Base-by-base conservation (phyloP, 2,888 invertebrate species). In the Invenusta paracnida region DNA sequence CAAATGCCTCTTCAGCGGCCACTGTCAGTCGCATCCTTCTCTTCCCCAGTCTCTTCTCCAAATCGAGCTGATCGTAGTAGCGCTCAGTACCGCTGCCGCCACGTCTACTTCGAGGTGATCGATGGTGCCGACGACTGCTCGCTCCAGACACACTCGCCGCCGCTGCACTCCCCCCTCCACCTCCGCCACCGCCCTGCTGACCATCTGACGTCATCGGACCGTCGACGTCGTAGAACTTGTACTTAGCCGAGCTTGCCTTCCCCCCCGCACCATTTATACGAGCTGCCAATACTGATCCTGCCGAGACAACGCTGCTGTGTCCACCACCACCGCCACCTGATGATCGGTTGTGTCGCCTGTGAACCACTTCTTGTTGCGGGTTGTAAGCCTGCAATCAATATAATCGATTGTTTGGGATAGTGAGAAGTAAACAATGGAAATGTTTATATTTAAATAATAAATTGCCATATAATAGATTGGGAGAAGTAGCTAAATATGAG, bases 41-140 rank as follows among this genome's bases (percentile, higher is more conserved):
- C 91, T 97, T 97, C 89, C 95, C 94, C 86, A 97, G 96, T 86
- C 96, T 93, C 0, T 96, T 93, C 90, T 96, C 96, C 89, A 96
- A 96, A 92, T 97, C 97, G 89, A 96, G 95, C 92, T 98, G 97
- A 91, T 97, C 97, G 92, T 97, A 96, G 92, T 97, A 96, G 31
- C 96, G 67, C 29, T 82, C 87, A 48, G 31, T 27, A n/a, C n/a
- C n/a, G n/a, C n/a, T n/a, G 13, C 85, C 82, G 1, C 82, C 82
- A 83, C 89, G 89, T 94, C 93, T n/a, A 17, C 25, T 5, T 1
- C 81, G 29, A 23, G 29, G 82, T 23, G 27, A 83, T 29, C 30
- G 79, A 87, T 88, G 82, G 88, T 87, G 66, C 82, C 84, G 82
- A n/a, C n/a, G n/a, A n/a, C n/a, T n/a, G n/a, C n/a, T n/a, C n/a